Evolutionary conservation across 2,797 vertebrate species (phyloP).

Genomic region (Rhynchotus rufescens): DNA sequence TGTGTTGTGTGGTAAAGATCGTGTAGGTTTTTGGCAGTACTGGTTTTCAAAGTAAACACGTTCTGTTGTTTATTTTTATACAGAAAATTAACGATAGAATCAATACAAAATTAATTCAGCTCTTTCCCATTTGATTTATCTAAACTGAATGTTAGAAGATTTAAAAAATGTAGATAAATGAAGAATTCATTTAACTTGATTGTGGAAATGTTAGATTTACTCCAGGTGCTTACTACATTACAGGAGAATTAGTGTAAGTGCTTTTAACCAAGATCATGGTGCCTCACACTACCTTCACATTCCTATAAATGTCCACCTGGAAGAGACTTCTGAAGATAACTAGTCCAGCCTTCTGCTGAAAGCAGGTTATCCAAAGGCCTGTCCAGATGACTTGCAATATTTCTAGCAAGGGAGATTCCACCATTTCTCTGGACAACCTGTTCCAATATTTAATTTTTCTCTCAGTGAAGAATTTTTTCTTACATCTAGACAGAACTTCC

Average conservation of each 20-base stretch:
- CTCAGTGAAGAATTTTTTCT: not conserved
- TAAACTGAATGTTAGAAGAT: not conserved
- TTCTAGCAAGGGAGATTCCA: not conserved
- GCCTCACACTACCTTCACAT: not conserved
- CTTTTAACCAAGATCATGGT: not conserved
- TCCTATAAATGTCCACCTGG: not conserved
- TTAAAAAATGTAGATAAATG: not conserved
- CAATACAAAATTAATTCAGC: not conserved
- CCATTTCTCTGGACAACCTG: not conserved
- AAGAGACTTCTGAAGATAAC: not conserved
- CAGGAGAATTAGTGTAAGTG: not conserved
- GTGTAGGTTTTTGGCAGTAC: not conserved
- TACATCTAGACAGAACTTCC: not conserved
- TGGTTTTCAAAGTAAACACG: not conserved
- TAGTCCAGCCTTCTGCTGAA: not conserved
- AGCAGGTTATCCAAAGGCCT: not conserved
- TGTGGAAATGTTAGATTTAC: not conserved
- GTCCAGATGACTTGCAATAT: not conserved
- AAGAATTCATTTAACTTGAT: not conserved
- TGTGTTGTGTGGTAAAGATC: not conserved
- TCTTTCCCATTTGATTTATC: not conserved
- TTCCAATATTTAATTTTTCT: not conserved
- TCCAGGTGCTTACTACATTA: not conserved
- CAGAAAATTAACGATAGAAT: not conserved
- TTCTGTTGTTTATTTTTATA: not conserved